phyloP scores from a whole-genome alignment of 2,888 invertebrate species.

The Tuberolachnus salignus region DNA sequence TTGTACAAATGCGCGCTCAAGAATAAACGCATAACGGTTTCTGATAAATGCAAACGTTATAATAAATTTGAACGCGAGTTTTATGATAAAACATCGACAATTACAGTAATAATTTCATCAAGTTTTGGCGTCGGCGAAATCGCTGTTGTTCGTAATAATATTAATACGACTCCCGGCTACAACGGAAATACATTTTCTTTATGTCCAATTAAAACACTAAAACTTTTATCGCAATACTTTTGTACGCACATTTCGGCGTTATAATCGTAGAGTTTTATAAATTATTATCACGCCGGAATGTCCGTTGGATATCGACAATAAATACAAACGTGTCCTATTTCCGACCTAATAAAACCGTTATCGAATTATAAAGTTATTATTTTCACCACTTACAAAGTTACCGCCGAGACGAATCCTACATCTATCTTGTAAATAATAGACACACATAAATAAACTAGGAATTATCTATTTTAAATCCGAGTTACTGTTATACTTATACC shows the following conservation, averaged over 20 bases:
- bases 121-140: neutral
- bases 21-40: neutral
- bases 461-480: no score
- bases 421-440: no score
- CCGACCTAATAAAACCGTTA: no score
- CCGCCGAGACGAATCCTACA: no score
- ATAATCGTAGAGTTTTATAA: neutral
- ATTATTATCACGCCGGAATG: neutral
- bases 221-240: neutral
- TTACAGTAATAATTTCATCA: no score
- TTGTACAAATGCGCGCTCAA: no score
- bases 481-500: no score
- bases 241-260: no score
- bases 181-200: neutral
- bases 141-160: neutral
- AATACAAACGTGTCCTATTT: neutral
- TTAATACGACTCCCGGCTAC: no score
- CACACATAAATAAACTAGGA: no score
- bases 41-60: neutral
- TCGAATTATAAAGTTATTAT: no score
- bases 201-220: neutral
- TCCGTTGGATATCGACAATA: neutral
- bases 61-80: neutral
- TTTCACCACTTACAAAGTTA: no score
- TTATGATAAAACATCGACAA: neutral